These are phyloP conservation scores for Campodea augens DNA, from an alignment of 1,140 invertebrate genomes.

Conservation along the genomic window DNA sequence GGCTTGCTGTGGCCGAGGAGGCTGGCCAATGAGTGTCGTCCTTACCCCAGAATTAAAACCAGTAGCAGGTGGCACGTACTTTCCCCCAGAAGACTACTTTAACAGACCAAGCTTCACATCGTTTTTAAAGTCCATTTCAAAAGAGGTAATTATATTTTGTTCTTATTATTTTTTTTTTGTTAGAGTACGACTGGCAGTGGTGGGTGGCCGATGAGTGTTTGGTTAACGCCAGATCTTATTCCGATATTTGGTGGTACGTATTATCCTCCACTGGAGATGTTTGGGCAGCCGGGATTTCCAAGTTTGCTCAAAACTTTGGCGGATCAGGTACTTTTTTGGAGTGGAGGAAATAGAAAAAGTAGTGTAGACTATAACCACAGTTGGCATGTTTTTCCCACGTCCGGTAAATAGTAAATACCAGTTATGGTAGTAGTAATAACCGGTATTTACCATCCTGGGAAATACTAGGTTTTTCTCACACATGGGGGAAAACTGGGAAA, in stretches of 20 bases:
- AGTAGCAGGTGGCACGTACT: slow-evolving; percentile 66
- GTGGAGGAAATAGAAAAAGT: no score
- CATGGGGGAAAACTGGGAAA: no score
- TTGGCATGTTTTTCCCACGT: no score
- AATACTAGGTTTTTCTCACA: no score
- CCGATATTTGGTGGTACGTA: slow-evolving; percentile 73
- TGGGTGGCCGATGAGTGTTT: slow-evolving; percentile 86
- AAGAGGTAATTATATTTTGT: neutral
- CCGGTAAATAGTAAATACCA: no score
- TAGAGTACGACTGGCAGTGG: slow-evolving; percentile 57
- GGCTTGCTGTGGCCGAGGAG: slow-evolving; percentile 56
- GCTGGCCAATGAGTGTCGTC: slow-evolving; percentile 90
- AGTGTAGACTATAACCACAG: no score
- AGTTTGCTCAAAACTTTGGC: slow-evolving; percentile 42
- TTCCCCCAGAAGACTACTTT: slow-evolving; percentile 49
- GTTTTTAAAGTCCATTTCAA: slow-evolving; percentile 38
- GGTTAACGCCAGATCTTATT: slow-evolving; percentile 69
- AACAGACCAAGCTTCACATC: slow-evolving; percentile 64
- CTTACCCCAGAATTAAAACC: slow-evolving; percentile 74
- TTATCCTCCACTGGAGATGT: slow-evolving; percentile 51
- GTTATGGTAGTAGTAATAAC: neutral
- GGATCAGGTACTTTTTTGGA: slow-evolving; percentile 15
- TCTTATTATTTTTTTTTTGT: slow-evolving; percentile 10
- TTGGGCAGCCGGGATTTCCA: slow-evolving; percentile 62
- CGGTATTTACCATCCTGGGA: no score